Conservation (phyloP, 2,113 vertebrate species). For the Semicossyphus pulcher region DNA sequence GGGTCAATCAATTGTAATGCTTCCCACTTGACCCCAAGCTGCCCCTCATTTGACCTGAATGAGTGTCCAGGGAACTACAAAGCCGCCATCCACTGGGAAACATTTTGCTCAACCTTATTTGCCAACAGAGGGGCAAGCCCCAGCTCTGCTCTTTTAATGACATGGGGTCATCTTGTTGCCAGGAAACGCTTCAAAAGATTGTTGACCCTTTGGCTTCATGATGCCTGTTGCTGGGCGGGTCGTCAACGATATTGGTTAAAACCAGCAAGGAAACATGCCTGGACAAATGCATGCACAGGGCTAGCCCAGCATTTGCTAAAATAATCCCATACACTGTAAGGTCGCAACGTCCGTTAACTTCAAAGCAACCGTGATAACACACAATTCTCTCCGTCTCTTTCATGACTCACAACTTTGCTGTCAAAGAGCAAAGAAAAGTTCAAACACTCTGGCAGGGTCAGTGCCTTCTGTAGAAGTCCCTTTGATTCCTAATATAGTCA, state of each 20-base stretch:
- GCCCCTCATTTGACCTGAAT: slow-evolving; percentile 51
- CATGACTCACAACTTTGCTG: slow-evolving; percentile 33
- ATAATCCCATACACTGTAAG: neutral
- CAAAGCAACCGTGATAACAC: slow-evolving; percentile 28
- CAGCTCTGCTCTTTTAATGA: slow-evolving; percentile 22
- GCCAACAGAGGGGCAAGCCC: neutral
- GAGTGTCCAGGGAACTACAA: slow-evolving; percentile 43
- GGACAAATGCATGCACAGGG: no score
- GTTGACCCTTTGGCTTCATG: slow-evolving; percentile 52
- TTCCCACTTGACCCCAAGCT: slow-evolving; percentile 54
- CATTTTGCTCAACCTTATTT: slow-evolving; percentile 39
- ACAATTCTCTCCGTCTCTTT: slow-evolving; percentile 11
- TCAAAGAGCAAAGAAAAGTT: slow-evolving; percentile 56
- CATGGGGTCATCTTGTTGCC: slow-evolving; percentile 55
- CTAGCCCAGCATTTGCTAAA: no score
- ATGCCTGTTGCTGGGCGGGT: slow-evolving; percentile 17
- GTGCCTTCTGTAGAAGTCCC: slow-evolving; percentile 41
- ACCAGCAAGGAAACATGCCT: neutral
- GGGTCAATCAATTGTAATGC: slow-evolving; percentile 43
- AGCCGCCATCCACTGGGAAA: slow-evolving; percentile 37
- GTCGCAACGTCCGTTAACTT: slow-evolving; percentile 12
- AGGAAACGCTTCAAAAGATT: slow-evolving; percentile 56
- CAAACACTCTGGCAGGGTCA: slow-evolving; percentile 59
- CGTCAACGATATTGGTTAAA: neutral
- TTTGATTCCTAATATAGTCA: slow-evolving; percentile 74